Base-by-base conservation (phyloP, 2,113 vertebrate genomes). In the Nestor notabilis region DNA sequence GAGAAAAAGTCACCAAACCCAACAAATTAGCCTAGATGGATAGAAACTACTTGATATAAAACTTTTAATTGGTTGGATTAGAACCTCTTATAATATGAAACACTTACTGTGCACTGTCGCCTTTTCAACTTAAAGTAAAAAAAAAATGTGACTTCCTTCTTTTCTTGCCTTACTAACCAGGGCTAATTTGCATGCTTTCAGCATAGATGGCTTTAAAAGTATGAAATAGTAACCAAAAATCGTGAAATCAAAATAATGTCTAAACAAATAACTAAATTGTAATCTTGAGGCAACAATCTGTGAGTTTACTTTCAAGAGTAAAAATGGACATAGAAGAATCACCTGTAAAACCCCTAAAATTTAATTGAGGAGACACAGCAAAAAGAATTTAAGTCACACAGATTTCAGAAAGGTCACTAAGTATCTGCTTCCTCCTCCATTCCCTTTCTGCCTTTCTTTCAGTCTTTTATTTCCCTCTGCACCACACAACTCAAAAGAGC, bases 391-490 rank as follows among this genome's bases (percentile, higher is more conserved):
- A 87, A 72, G 72, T 84, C 82, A 17, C 77, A 82, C 12, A 25
- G 49, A 71, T 92, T 95, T 95, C 55, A 75, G 69, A 96, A 95
- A 93, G 77, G 2, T 93, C 90, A 89, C 72, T 7, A 81, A 92
- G 69, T 49, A 56, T 82, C 44, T 75, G 39, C 55, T 90, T 93
- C 64, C 33, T 83, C 17, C 41, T 82, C 39, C 83, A 72, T 65
- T 91, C n/a, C 28, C 27, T 79, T 87, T 64, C 56, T 53, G n/a
- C 52, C 35, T 39, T 91, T 87, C 86, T 72, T 92, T 72, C 77
- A 92, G 53, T 50, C 53, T 91, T 91, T 95, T 83, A 97, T 96
- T 96, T 96, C 95, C 94, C 89, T 76, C 94, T 94, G 52, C 92
- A 93, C 61, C 80, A 72, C 25, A 46, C 83, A 92, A 65, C 0